Percentiles rank a stretch among this genome's conserved stretches.
phyloP scores from a whole-genome alignment of 2,113 vertebrate species.

The Neodontobutis hainanensis region DNA sequence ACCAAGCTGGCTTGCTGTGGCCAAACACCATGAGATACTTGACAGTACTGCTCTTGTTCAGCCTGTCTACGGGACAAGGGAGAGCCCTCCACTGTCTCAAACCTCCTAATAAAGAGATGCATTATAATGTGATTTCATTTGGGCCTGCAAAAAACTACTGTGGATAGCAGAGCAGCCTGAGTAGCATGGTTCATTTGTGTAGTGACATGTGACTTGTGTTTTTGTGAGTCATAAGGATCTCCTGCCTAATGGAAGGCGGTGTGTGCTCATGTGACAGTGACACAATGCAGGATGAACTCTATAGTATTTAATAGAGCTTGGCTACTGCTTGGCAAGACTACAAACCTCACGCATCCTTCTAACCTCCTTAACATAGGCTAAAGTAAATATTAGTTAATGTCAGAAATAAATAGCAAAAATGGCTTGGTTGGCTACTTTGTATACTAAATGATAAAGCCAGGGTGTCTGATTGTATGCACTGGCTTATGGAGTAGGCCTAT shows the following conservation, averaged over 20 bases:
- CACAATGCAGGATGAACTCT: constrained; percentile 72
- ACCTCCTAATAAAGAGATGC: constrained; percentile 71
- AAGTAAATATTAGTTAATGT: constrained; percentile 41
- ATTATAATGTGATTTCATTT: constrained; percentile 77
- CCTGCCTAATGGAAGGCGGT: constrained; percentile 77
- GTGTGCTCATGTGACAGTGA: constrained; percentile 78
- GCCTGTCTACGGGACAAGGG: constrained; percentile 52
- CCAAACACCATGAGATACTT: constrained; percentile 47
- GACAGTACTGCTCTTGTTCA: constrained; percentile 71
- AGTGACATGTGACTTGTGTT: constrained; percentile 81
- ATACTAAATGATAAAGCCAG: not conserved
- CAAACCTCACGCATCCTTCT: constrained; percentile 36
- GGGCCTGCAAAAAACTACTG: constrained; percentile 56
- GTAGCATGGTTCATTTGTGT: constrained; percentile 76
- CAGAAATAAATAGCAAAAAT: not conserved
- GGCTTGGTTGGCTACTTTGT: not conserved
- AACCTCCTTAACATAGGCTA: constrained; percentile 38
- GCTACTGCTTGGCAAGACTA: constrained; percentile 59
- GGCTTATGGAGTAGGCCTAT: not conserved
- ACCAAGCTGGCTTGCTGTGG: constrained; percentile 47
- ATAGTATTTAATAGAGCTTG: constrained; percentile 62
- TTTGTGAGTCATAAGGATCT: constrained; percentile 80
- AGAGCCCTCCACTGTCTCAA: constrained; percentile 56
- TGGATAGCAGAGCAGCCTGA: constrained; percentile 64
- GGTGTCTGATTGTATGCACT: constrained; percentile 4